Evolutionary conservation across 2,888 invertebrate species (phyloP).

Genomic region (Dusona sp.): DNA sequence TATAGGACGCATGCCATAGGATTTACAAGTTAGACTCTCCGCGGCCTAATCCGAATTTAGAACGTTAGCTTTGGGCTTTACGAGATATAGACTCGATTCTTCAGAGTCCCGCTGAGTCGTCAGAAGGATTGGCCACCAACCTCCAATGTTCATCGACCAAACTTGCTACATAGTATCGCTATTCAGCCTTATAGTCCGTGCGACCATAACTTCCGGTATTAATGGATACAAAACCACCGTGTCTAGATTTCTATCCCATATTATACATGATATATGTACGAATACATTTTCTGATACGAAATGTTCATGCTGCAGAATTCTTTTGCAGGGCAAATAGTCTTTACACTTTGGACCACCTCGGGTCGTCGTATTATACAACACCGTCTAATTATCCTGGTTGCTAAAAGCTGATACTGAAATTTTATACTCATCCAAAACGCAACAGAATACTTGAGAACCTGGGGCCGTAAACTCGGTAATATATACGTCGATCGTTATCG

Average conservation of each 20-base stretch:
- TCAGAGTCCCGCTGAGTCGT: slow-evolving; percentile 38
- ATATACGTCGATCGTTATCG: no score
- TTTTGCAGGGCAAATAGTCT: slow-evolving; percentile 17
- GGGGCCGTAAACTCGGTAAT: no score
- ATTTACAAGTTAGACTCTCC: slow-evolving; percentile 31
- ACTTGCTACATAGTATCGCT: slow-evolving; percentile 3
- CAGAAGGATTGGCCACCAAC: slow-evolving; percentile 32
- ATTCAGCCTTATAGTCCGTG: slow-evolving; percentile 12
- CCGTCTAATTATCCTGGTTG: slow-evolving; percentile 22
- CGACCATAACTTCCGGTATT: slow-evolving; percentile 62
- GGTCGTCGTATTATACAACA: slow-evolving; percentile 4
- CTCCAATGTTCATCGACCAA: slow-evolving; percentile 32
- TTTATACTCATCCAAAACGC: slow-evolving; percentile 35
- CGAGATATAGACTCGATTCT: slow-evolving; percentile 53
- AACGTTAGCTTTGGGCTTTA: slow-evolving; percentile 58
- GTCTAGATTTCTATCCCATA: slow-evolving; percentile 10
- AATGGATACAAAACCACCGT: slow-evolving; percentile 39
- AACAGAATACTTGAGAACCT: slow-evolving; percentile 16
- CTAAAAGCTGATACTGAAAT: slow-evolving; percentile 37
- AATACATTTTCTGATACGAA: slow-evolving; percentile 21
- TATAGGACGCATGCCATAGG: not conserved
- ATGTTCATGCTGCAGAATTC: slow-evolving; percentile 28
- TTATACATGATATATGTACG: not conserved
- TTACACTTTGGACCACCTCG: slow-evolving; percentile 14
- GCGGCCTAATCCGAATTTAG: slow-evolving; percentile 68